These are phyloP conservation scores for Synergus itoensis DNA, from an alignment of 2,888 invertebrate species.

Conservation along the genomic window DNA sequence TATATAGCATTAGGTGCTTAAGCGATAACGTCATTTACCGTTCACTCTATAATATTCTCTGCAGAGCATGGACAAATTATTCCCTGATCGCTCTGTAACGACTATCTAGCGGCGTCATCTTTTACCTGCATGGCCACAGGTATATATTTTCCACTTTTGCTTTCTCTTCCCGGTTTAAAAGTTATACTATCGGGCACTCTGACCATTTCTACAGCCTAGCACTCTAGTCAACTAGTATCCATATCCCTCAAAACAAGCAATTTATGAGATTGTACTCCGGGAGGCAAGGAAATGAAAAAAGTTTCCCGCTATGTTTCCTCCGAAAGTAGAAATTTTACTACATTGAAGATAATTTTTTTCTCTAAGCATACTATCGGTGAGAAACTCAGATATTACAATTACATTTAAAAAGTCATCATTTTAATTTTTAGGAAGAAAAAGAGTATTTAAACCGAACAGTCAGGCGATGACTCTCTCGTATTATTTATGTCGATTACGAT, in stretches of 20 bases:
- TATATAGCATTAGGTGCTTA: background rate
- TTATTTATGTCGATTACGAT: background rate
- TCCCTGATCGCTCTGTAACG: conserved; percentile 14
- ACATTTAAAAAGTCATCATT: too few relatives aligned
- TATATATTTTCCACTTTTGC: conserved; percentile 33
- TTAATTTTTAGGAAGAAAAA: too few relatives aligned
- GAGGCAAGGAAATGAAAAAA: background rate
- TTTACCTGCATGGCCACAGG: conserved; percentile 33
- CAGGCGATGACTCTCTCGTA: conserved; percentile 5
- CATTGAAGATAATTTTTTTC: background rate
- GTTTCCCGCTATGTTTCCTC: background rate
- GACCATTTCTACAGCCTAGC: background rate
- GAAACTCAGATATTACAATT: too few relatives aligned
- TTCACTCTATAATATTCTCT: conserved; percentile 17
- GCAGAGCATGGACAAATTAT: conserved; percentile 5
- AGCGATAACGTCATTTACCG: background rate
- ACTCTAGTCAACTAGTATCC: background rate
- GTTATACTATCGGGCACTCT: conserved; percentile 22
- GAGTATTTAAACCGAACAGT: background rate
- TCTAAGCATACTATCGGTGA: background rate
- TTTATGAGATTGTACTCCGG: conserved; percentile 6
- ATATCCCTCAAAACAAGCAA: conserved; percentile 18
- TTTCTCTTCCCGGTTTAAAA: conserved; percentile 25
- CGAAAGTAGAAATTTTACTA: background rate
- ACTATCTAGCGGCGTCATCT: conserved; percentile 31